Conservation (phyloP, 2,888 invertebrate species). For the Xestobium rufovillosum region DNA sequence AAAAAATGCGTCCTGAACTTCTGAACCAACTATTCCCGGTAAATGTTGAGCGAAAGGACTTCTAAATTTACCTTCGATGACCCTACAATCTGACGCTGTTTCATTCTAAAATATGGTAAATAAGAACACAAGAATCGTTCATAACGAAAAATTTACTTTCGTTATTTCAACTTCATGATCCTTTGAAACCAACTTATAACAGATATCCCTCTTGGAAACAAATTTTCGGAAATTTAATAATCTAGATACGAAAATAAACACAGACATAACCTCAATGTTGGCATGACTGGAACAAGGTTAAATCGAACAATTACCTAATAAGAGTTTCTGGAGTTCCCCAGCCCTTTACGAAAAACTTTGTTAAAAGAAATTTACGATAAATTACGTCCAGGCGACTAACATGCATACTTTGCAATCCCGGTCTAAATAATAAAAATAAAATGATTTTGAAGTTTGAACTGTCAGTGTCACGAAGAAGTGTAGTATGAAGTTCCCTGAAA, state of each 20-base stretch:
- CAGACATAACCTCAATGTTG: conserved; percentile 14
- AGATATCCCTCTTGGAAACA: conserved; percentile 74
- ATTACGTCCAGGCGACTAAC: conserved; percentile 60
- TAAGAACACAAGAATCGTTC: conserved; percentile 6
- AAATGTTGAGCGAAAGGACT: conserved; percentile 76
- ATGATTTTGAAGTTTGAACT: too few species aligned
- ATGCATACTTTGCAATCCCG: conserved; percentile 34
- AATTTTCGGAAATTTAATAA: conserved; percentile 86
- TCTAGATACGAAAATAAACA: conserved; percentile 50
- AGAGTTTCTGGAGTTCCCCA: conserved; percentile 94
- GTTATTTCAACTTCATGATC: conserved; percentile 83
- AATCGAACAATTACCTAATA: conserved; percentile 51
- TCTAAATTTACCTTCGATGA: conserved; percentile 81
- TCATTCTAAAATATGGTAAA: conserved; percentile 53
- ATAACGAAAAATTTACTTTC: conserved; percentile 52
- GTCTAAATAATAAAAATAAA: too few species aligned
- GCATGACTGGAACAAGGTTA: conserved; percentile 1
- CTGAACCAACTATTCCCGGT: conserved; percentile 81
- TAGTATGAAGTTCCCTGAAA: too few species aligned
- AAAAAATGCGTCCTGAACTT: conserved; percentile 76
- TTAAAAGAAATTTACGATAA: conserved; percentile 78
- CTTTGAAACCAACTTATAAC: conserved; percentile 70
- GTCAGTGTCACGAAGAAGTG: too few species aligned
- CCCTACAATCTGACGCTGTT: conserved; percentile 60
- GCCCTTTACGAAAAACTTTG: conserved; percentile 91